phyloP scores from a whole-genome alignment of 2,113 vertebrate genomes.

The Calyptommatus sinebrachiatus region DNA sequence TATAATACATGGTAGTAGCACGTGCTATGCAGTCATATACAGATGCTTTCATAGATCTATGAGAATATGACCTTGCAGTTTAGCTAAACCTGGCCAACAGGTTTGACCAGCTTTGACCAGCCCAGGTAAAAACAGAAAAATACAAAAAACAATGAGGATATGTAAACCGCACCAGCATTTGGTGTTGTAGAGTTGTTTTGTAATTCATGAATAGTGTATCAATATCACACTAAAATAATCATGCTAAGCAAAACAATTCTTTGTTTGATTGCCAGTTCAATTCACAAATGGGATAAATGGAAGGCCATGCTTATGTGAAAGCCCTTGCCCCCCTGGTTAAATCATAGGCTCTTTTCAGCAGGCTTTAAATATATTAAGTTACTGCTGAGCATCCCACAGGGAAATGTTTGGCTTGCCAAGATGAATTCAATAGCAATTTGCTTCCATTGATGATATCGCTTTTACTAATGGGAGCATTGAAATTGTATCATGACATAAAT shows the following conservation, averaged over 20 bases:
- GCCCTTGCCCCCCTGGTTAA: neutral
- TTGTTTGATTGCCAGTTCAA: conserved; percentile 12
- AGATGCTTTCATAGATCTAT: too few relatives aligned
- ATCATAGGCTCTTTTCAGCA: conserved; percentile 11
- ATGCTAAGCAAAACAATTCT: neutral
- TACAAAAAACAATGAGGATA: neutral
- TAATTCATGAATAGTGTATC: neutral
- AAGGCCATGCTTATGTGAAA: neutral
- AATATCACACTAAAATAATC: neutral
- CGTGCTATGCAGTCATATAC: neutral
- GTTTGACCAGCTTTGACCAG: too few relatives aligned
- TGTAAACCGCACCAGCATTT: neutral
- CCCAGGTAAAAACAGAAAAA: neutral
- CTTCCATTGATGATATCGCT: neutral
- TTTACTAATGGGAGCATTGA: conserved; percentile 24
- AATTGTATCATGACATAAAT: conserved; percentile 33
- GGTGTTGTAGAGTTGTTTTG: neutral
- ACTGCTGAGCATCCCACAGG: conserved; percentile 2
- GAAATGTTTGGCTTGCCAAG: conserved; percentile 7
- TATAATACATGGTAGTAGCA: neutral
- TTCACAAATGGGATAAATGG: neutral
- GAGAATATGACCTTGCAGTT: too few relatives aligned
- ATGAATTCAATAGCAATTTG: conserved; percentile 15
- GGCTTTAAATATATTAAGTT: neutral
- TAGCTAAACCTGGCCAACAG: too few relatives aligned